These are phyloP conservation scores for Bambusicola thoracicus DNA, from an alignment of 2,113 vertebrate genomes.

Conservation along the genomic window DNA sequence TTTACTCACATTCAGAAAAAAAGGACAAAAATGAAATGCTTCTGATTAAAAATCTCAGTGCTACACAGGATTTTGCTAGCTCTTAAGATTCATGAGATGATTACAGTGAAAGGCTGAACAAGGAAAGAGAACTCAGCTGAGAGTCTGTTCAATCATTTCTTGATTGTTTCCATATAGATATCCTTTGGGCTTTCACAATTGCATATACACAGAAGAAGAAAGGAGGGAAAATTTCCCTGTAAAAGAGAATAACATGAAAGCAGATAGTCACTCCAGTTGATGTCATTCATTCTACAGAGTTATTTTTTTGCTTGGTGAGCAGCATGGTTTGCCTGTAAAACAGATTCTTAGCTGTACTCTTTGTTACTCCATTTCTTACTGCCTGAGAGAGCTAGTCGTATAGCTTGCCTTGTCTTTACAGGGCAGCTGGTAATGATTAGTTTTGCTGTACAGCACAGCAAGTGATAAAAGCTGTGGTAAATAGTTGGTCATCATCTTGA, in stretches of 20 bases:
- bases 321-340: not conserved
- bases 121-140: not conserved
- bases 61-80: not conserved
- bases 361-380: not conserved
- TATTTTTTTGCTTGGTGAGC: not conserved
- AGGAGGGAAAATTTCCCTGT: not conserved
- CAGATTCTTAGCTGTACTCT: not conserved
- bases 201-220: not conserved
- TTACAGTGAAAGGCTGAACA: not conserved
- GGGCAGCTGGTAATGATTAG: not conserved
- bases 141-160: not conserved
- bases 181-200: not conserved
- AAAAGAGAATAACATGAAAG: not conserved
- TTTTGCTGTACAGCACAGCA: accelerated
- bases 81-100: not conserved
- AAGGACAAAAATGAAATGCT: not conserved
- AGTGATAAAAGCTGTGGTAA: not conserved
- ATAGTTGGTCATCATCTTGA: not conserved
- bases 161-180: not conserved
- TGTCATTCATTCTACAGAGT: not conserved
- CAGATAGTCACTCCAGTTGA: not conserved
- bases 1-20: not conserved
- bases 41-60: not conserved
- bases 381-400: not conserved
- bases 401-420: not conserved